Evolutionary conservation across 2,113 vertebrate species (phyloP), one percentile per base, ranked within the genome.

Genomic region (Hypomesus transpacificus): DNA sequence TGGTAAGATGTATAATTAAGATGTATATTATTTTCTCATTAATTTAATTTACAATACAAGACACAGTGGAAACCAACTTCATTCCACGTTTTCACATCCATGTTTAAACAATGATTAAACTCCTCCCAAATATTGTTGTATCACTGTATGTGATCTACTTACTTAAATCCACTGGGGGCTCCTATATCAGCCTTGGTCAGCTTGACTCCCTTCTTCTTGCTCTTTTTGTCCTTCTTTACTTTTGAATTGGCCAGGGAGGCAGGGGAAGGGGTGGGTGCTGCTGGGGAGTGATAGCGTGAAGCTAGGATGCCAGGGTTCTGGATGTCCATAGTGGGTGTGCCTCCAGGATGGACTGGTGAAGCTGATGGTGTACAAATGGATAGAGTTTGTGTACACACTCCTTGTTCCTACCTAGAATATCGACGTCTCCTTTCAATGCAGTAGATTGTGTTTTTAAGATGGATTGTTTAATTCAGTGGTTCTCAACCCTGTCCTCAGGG

Each of bases 171-270:
- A 18, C 91, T 87, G 0, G 93, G 92, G 31, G 92, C 91, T 4
- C 93, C 92, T 0, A 94, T 94, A 71, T 94, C 93, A 1, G 92
- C 91, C 61, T 94, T 94, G 39, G 89, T 92, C 71, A 93, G 88
- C 76, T 92, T 92, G 34, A 61, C 56, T 2, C 63, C 64, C 31
- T 84, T 86, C 31, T 84, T 86, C 75, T 91, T 93, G 18, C 86
- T 89, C 54, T 91, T 93, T 82, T 93, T 93, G 63, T 75, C 58
- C 54, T 83, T 74, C 39, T 82, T 80, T 14, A 54, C 18, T 76
- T 87, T 91, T 71, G 18, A 20, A 57, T n/a, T 8, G 0, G 82
- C 6, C 3, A 71, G 13, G 75, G 65, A 4, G 80, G 73, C 66
- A 80, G 86, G 70, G 3, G 24, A 28, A 7, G 89, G 79, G 1